phyloP scores from a whole-genome alignment of 2,113 vertebrate species.

The Paradoxurus hermaphroditus region DNA sequence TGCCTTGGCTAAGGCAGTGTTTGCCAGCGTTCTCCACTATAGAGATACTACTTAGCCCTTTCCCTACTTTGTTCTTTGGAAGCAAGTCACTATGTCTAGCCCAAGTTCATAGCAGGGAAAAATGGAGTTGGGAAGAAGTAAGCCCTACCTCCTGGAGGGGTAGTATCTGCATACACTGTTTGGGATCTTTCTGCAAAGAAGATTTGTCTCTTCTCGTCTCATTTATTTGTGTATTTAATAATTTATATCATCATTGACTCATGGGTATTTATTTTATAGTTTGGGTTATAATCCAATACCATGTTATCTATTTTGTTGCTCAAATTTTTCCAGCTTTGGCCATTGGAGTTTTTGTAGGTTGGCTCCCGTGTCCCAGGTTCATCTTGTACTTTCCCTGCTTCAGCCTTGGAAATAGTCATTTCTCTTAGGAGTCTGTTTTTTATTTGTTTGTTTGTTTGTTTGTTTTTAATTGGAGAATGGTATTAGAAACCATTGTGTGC shows the following conservation, averaged over 20 bases:
- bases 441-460: too few relatives aligned
- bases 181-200: neutral
- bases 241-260: neutral
- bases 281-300: constrained; percentile 4
- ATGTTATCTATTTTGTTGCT: neutral
- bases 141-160: neutral
- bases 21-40: neutral
- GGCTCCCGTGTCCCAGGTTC: neutral
- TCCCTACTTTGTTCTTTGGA: neutral
- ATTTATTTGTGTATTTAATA: neutral
- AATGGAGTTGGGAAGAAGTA: neutral
- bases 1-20: neutral
- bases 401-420: neutral
- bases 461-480: neutral
- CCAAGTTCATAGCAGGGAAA: neutral
- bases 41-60: neutral
- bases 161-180: neutral
- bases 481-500: neutral
- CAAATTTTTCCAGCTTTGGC: neutral
- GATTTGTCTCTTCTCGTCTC: neutral
- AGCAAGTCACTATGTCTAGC: neutral
- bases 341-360: neutral
- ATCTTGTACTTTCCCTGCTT: neutral
- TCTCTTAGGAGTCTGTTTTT: neutral
- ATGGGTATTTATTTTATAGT: constrained; percentile 30